These are phyloP conservation scores for Macrostomum lignano DNA, from an alignment of 1,140 invertebrate species.

Conservation along the genomic window DNA sequence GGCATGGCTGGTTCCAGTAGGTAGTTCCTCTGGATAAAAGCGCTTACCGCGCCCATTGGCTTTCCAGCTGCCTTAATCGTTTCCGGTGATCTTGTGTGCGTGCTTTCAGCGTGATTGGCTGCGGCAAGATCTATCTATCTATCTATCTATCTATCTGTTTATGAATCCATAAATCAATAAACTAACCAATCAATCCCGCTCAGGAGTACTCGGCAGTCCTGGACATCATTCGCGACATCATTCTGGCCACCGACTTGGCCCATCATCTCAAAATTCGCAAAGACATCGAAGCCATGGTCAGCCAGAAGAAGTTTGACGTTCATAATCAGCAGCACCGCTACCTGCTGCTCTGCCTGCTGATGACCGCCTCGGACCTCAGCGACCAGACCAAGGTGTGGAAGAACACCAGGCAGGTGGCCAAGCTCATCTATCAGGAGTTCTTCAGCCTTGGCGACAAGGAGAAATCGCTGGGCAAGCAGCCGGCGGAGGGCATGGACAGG, in stretches of 20 bases:
- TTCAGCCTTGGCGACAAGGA: slow-evolving; percentile 6
- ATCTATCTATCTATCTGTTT: not conserved
- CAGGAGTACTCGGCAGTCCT: slow-evolving; percentile 9
- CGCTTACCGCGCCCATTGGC: not conserved
- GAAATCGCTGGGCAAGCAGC: not conserved
- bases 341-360: slow-evolving; percentile 9
- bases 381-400: slow-evolving; percentile 14
- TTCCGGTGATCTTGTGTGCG: not conserved
- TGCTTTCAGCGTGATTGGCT: not conserved
- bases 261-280: slow-evolving; percentile 13
- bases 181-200: not conserved
- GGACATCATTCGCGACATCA: slow-evolving; percentile 11
- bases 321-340: not conserved
- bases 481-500: not conserved
- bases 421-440: slow-evolving; percentile 14
- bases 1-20: not conserved
- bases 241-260: slow-evolving; percentile 15
- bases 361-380: slow-evolving; percentile 13
- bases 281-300: slow-evolving; percentile 6
- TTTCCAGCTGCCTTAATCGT: not conserved
- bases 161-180: not conserved
- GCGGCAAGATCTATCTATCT: not conserved
- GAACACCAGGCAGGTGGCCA: slow-evolving; percentile 10
- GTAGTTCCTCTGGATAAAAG: not conserved
- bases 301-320: slow-evolving; percentile 9